Base-by-base conservation (phyloP, 2,888 invertebrate genomes). In the Psylliodes chrysocephalus region DNA sequence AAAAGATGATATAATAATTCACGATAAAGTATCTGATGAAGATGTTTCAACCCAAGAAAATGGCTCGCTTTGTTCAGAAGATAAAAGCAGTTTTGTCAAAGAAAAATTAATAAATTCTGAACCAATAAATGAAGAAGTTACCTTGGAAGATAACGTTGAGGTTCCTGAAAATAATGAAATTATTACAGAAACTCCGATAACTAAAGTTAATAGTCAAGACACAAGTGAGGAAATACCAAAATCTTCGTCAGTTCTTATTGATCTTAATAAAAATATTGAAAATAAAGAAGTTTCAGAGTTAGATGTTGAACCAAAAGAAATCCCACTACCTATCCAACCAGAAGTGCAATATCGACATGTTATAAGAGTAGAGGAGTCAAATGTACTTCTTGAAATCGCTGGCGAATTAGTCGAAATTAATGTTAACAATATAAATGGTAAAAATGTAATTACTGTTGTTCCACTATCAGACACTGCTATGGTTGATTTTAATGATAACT, bases 341-440 rank as follows among this genome's bases (percentile, higher is more conserved):
- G 70, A 67, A 33, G 53, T 72, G 17, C 73, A 72, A 33, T 72
- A 71, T 40, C 46, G 69, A 42, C 72, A 70, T 38, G 73, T 72
- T 1, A 72, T 78, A 30, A 70, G 70, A 54, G 71, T 78, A 10
- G 76, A 77, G 52, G 77, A 76, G 22, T 68, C 71, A 35, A 70
- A 60, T 19, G 75, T 76, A 33, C 66, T 77, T 0, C 62, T 79
- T 6, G 70, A 78, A 63, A 73, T 79, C 15, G 75, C 75, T 6
- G 79, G 78, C 4, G 77, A 77, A 67, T 54, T 78, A 18, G 73
- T 79, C 1, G 75, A 77, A 66, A 72, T 79, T 8, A 77, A 67
- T 60, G 73, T 79, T 3, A 74, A 73, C 57, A 64, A 64, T 7
- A 63, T 74, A 1, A 75, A 77, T 53, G 78, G 76, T 1, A 77